phyloP scores from a whole-genome alignment of 1,140 invertebrate genomes.

The Drosophila equinoxialis region DNA sequence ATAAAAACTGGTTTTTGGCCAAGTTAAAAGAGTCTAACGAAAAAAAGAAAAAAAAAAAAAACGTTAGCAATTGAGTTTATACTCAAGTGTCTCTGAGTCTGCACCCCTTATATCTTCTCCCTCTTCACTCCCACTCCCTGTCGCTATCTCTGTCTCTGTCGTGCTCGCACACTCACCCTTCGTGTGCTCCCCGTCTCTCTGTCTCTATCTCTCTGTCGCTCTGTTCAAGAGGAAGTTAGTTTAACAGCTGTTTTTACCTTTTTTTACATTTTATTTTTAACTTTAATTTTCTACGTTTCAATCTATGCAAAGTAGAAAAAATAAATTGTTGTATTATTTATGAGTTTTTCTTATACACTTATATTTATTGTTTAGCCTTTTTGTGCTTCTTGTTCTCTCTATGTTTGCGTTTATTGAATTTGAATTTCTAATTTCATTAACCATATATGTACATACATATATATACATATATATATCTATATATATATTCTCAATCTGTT shows the following conservation, averaged over 20 bases:
- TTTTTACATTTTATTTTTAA: not conserved
- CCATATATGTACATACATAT: not conserved
- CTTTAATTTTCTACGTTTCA: conserved; percentile 35
- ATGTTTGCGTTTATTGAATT: conserved; percentile 56
- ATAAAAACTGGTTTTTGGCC: conserved; percentile 64
- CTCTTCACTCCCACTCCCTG: not conserved
- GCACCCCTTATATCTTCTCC: not conserved
- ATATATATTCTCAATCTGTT: conserved; percentile 7
- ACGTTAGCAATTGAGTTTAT: conserved; percentile 5
- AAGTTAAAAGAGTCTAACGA: conserved; percentile 37
- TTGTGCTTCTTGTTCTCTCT: not conserved
- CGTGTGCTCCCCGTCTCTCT: too few species aligned
- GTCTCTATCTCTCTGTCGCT: not conserved
- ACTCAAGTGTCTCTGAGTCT: not conserved
- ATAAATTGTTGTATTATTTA: conserved; percentile 38
- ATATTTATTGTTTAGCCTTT: conserved; percentile 61
- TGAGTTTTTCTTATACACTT: conserved; percentile 36
- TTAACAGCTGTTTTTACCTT: conserved; percentile 24
- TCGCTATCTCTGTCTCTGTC: not conserved
- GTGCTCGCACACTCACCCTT: not conserved
- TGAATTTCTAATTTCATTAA: conserved; percentile 66
- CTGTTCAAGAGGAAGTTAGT: not conserved
- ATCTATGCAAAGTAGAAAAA: conserved; percentile 53
- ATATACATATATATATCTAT: not conserved
- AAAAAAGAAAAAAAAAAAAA: not conserved